Conservation (phyloP, 2,113 vertebrate genomes). For the Zeus faber region DNA sequence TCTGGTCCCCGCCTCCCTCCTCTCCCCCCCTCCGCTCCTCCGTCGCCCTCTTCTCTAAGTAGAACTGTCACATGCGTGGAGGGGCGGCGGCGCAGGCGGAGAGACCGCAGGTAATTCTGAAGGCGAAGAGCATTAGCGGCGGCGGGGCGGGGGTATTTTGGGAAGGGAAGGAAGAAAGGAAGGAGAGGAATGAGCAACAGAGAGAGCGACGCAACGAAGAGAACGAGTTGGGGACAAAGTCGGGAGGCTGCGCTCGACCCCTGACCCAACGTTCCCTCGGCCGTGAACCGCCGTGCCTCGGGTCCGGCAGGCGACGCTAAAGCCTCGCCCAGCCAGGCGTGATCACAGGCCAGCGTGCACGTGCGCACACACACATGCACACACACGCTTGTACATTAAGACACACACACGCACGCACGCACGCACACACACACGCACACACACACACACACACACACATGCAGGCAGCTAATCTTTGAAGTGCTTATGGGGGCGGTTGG, state of each 20-base stretch:
- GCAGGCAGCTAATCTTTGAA: constrained; percentile 16
- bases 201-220: no score
- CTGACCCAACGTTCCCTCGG: constrained; percentile 38
- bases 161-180: background rate
- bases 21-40: background rate
- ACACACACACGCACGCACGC: background rate
- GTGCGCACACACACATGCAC: constrained; percentile 12
- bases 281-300: constrained; percentile 37
- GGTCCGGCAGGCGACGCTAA: constrained; percentile 37
- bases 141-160: no score
- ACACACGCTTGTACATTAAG: background rate
- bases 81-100: no score
- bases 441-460: background rate
- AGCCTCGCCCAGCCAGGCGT: constrained; percentile 40
- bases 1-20: background rate
- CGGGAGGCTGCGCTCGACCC: constrained; percentile 35
- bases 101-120: no score
- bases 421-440: background rate
- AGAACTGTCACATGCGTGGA: no score
- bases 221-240: constrained; percentile 15
- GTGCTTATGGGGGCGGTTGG: constrained; percentile 20
- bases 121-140: no score
- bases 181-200: background rate
- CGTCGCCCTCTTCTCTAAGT: background rate
- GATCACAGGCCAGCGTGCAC: background rate